Evolutionary conservation across 1,140 invertebrate species (phyloP).

Genomic region (Andrena cerasifolii): DNA sequence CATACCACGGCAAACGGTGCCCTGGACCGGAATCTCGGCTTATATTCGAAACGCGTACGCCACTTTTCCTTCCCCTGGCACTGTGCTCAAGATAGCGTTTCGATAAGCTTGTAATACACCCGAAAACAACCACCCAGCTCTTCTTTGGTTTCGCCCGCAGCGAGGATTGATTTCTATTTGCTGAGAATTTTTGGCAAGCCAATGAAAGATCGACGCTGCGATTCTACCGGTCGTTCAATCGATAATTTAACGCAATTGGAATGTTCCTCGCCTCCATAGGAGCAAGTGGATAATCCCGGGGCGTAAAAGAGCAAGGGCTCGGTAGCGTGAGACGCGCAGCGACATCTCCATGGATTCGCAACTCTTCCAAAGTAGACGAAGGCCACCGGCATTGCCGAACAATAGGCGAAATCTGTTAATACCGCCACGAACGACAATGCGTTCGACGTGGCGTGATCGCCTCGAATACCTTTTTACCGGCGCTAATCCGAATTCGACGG

Average conservation of each 20-base stretch:
- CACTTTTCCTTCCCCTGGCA: slow-evolving; percentile 3
- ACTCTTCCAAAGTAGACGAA: slow-evolving; percentile 50
- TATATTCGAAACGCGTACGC: slow-evolving; percentile 64
- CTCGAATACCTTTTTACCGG: slow-evolving; percentile 75
- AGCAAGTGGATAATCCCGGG: background rate
- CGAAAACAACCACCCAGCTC: slow-evolving; percentile 58
- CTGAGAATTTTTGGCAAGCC: no score
- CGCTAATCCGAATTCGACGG: slow-evolving; percentile 75
- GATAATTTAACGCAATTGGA: no score
- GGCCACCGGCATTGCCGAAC: slow-evolving; percentile 60
- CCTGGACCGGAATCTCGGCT: slow-evolving; percentile 70
- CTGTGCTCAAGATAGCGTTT: slow-evolving; percentile 54
- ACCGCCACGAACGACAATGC: slow-evolving; percentile 67
- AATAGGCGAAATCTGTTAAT: slow-evolving; percentile 75
- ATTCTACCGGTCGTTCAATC: no score
- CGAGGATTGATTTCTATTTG: no score
- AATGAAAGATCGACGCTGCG: no score
- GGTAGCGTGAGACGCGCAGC: slow-evolving; percentile 69
- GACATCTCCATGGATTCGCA: slow-evolving; percentile 56
- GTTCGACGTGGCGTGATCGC: slow-evolving; percentile 68
- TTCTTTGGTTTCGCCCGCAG: no score
- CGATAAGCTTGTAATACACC: slow-evolving; percentile 67
- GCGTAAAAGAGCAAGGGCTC: background rate
- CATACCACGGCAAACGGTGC: slow-evolving; percentile 70
- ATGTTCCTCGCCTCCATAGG: no score